A percentile compares a stretch with the other conserved stretches of the same genome.
These are phyloP conservation scores for Riparia riparia DNA, from an alignment of 2,113 vertebrate genomes.

Conservation along the genomic window DNA sequence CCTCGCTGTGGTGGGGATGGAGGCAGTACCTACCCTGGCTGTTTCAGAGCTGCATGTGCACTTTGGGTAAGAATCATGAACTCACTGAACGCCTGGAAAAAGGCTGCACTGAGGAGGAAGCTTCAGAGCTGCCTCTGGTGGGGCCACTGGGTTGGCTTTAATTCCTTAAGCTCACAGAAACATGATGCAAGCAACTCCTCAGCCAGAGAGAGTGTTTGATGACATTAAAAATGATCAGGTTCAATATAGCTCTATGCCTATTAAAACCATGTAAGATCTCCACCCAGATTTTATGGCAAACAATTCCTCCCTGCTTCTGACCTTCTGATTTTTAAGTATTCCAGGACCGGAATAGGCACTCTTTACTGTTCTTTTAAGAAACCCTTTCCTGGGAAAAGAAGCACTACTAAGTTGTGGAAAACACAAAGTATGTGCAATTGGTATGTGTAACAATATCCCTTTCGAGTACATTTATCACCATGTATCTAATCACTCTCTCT, in stretches of 20 bases:
- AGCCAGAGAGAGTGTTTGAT: neutral
- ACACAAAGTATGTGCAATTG: neutral
- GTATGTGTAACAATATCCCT: neutral
- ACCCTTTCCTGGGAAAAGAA: neutral
- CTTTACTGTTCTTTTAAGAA: neutral
- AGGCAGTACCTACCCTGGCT: fast-evolving
- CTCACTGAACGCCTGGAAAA: neutral
- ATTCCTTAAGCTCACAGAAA: neutral
- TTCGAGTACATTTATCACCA: neutral
- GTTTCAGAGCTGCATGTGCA: neutral
- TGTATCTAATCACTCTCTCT: neutral
- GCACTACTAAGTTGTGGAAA: neutral
- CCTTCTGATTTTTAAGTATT: neutral
- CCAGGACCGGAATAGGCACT: neutral
- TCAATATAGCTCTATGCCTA: neutral
- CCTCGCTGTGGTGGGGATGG: fast-evolving
- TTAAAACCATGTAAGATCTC: neutral
- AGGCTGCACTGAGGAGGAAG: neutral
- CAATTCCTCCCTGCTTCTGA: neutral
- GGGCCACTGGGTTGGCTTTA: neutral
- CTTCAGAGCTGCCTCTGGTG: neutral
- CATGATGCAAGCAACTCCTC: neutral
- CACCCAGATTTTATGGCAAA: neutral
- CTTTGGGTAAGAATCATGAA: neutral
- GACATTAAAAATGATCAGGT: neutral